Evolutionary conservation across 2,888 invertebrate species (phyloP).

Genomic region (Busseola fusca): DNA sequence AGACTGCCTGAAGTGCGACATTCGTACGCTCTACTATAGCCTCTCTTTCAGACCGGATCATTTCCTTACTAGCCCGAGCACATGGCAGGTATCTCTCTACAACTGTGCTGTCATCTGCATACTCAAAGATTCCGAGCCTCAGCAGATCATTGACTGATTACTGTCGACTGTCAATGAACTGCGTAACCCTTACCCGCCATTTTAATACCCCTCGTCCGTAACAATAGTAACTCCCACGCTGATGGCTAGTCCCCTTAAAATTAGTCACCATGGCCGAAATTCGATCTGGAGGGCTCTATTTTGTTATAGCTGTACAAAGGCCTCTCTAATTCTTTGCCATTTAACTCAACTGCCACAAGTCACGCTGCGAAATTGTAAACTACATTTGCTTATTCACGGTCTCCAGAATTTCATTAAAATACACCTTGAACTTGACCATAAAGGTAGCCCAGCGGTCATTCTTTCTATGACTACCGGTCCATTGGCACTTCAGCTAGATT

Average conservation of each 20-base stretch:
- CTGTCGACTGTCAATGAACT: too few species aligned
- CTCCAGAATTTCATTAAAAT: background rate
- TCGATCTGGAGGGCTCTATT: background rate
- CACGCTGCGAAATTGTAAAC: background rate
- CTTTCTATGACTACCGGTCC: background rate
- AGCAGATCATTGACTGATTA: too few species aligned
- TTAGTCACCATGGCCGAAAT: background rate
- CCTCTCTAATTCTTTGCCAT: background rate
- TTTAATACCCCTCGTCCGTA: too few species aligned
- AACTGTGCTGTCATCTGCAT: too few species aligned
- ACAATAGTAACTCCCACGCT: background rate
- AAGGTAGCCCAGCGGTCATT: background rate
- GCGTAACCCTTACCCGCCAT: too few species aligned
- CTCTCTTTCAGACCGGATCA: too few species aligned
- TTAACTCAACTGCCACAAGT: background rate
- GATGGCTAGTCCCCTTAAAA: background rate
- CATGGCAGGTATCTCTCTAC: too few species aligned
- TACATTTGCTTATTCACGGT: background rate
- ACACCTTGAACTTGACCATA: background rate
- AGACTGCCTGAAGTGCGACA: too few species aligned
- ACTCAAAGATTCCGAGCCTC: too few species aligned
- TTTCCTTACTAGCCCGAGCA: too few species aligned
- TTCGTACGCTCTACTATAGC: too few species aligned
- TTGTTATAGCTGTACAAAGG: background rate
- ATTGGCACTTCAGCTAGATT: background rate